Evolutionary conservation across 2,888 invertebrate species (phyloP).

Genomic region (Temnothorax unifasciatus): DNA sequence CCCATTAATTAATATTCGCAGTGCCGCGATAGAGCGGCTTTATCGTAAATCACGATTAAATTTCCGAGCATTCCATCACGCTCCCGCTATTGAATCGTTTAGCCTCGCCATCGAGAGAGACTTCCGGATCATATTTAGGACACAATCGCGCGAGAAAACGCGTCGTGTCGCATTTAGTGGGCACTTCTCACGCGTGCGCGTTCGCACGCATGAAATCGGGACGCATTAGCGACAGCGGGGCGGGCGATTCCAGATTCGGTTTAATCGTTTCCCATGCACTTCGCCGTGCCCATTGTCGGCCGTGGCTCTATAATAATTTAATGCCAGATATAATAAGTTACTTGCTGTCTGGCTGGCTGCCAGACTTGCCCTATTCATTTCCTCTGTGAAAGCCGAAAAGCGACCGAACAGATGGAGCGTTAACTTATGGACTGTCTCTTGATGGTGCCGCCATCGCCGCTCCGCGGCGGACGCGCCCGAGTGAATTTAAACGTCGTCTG

Average conservation of each 20-base stretch:
- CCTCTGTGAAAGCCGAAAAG: slow-evolving; percentile 84
- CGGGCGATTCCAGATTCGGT: slow-evolving; percentile 78
- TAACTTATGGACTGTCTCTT: slow-evolving; percentile 82
- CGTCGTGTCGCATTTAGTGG: slow-evolving; percentile 36
- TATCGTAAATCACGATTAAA: slow-evolving; percentile 37
- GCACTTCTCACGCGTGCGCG: slow-evolving; percentile 50
- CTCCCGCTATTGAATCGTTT: slow-evolving; percentile 15
- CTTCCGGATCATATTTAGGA: slow-evolving; percentile 39
- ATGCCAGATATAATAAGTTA: slow-evolving; percentile 86
- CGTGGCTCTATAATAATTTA: slow-evolving; percentile 85
- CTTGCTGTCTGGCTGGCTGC: slow-evolving; percentile 85
- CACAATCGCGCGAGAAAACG: slow-evolving; percentile 40
- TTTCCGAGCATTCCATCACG: slow-evolving; percentile 30
- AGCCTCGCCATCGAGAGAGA: slow-evolving; percentile 42
- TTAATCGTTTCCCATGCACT: slow-evolving; percentile 86
- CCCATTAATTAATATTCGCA: slow-evolving; percentile 44
- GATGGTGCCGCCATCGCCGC: slow-evolving; percentile 65
- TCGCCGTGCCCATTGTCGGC: slow-evolving; percentile 84
- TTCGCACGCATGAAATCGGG: slow-evolving; percentile 63
- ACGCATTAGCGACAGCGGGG: slow-evolving; percentile 64
- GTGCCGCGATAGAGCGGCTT: slow-evolving; percentile 20
- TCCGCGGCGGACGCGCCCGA: slow-evolving; percentile 55
- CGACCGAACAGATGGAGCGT: slow-evolving; percentile 81
- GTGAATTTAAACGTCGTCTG: slow-evolving; percentile 78
- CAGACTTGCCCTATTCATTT: slow-evolving; percentile 84